Percentiles rank a stretch among this genome's conserved stretches.
Evolutionary conservation across 2,113 vertebrate genomes (phyloP).

Genomic region (Crotophaga sulcirostris): DNA sequence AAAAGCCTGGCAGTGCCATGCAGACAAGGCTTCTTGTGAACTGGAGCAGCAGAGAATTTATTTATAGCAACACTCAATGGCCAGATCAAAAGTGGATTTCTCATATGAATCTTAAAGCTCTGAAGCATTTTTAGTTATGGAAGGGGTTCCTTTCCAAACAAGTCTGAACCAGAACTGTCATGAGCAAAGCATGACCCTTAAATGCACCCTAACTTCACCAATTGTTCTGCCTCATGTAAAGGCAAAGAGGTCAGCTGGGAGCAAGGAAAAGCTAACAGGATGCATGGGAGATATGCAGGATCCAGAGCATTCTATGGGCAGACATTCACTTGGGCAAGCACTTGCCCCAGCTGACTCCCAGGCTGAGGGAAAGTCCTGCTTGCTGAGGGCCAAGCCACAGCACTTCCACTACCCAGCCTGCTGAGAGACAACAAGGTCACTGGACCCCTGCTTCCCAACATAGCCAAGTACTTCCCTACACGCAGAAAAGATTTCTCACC

Average conservation of each 20-base stretch:
- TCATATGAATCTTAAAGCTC: neutral
- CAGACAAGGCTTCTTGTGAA: neutral
- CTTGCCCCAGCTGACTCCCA: neutral
- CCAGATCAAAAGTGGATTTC: neutral
- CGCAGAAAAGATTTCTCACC: neutral
- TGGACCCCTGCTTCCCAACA: neutral
- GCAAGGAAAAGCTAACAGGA: fast-evolving
- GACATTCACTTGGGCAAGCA: neutral
- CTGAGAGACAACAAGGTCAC: neutral
- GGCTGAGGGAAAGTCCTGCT: neutral
- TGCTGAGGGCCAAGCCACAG: neutral
- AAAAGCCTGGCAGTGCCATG: neutral
- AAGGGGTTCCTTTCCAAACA: neutral
- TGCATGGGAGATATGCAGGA: neutral
- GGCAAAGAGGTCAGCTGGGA: neutral
- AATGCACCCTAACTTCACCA: neutral
- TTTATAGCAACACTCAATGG: neutral
- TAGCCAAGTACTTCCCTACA: neutral
- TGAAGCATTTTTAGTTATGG: neutral
- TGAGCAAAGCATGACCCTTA: neutral
- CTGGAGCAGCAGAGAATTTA: neutral
- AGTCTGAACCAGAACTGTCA: neutral
- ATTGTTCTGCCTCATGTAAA: neutral
- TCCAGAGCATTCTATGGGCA: neutral
- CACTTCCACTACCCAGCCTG: neutral